These are phyloP conservation scores for Notodonta dromedarius DNA, from an alignment of 2,888 invertebrate genomes.

Conservation along the genomic window DNA sequence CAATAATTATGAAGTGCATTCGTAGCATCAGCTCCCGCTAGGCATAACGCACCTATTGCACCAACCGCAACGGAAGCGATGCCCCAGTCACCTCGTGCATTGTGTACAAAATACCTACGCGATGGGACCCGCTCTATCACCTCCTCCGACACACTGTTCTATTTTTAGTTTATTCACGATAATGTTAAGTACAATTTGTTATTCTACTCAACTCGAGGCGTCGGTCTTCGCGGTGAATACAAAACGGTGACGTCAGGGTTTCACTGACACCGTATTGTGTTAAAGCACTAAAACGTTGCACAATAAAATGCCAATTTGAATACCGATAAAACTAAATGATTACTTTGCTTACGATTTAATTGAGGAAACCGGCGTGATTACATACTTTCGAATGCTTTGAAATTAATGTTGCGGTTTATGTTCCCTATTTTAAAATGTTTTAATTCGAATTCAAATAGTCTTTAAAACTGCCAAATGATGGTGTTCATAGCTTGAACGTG, in stretches of 20 bases:
- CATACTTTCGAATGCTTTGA: constrained; percentile 24
- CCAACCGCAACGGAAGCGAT: constrained; percentile 63
- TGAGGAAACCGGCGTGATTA: constrained; percentile 22
- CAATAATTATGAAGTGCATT: not conserved
- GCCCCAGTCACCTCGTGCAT: constrained; percentile 70
- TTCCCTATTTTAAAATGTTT: not conserved
- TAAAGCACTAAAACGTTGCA: constrained; percentile 1
- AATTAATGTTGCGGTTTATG: constrained; percentile 1
- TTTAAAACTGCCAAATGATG: too few relatives aligned
- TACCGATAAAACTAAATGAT: constrained; percentile 31
- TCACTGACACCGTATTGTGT: constrained; percentile 4
- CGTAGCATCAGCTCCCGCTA: not conserved
- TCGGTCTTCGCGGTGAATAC: constrained; percentile 25
- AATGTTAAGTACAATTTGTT: constrained; percentile 37
- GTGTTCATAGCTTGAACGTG: too few relatives aligned
- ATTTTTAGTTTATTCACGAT: constrained; percentile 47
- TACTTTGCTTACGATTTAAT: constrained; percentile 22
- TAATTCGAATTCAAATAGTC: not conserved
- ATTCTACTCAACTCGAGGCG: constrained; percentile 32
- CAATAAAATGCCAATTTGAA: constrained; percentile 30
- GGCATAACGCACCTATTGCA: constrained; percentile 15
- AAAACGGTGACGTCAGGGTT: constrained; percentile 32
- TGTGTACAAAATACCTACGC: constrained; percentile 52
- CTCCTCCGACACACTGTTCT: constrained; percentile 38
- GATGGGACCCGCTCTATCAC: constrained; percentile 15